These are phyloP conservation scores for Aethes cnicana DNA, from an alignment of 2,888 invertebrate genomes.

Conservation along the genomic window DNA sequence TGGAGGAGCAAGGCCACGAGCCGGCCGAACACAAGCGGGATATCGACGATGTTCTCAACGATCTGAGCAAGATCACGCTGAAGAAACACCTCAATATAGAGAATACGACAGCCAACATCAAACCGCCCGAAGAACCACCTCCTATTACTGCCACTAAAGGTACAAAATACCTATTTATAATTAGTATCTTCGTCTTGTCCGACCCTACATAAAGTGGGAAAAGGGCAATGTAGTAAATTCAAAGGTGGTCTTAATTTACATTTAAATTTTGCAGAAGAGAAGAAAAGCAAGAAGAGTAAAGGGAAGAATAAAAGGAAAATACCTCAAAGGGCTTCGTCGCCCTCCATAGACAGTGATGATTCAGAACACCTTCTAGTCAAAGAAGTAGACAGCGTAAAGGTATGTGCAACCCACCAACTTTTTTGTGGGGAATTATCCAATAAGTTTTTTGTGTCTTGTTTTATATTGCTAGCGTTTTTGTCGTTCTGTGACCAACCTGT, in stretches of 20 bases:
- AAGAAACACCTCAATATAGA: constrained; percentile 73
- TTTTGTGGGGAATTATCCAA: not conserved
- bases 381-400: constrained; percentile 73
- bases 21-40: constrained; percentile 61
- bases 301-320: constrained; percentile 57
- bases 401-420: constrained; percentile 33
- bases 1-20: constrained; percentile 67
- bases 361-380: constrained; percentile 68
- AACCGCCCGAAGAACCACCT: constrained; percentile 63
- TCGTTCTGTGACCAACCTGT: not conserved
- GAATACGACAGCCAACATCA: constrained; percentile 75
- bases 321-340: constrained; percentile 46
- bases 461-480: not conserved
- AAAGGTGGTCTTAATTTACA: too few species aligned
- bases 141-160: constrained; percentile 53
- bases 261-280: constrained; percentile 53
- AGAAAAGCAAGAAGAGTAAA: constrained; percentile 64
- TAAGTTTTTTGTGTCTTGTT: not conserved
- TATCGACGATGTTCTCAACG: constrained; percentile 73
- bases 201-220: too few species aligned
- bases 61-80: constrained; percentile 72
- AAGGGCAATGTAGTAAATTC: too few species aligned
- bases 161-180: not conserved
- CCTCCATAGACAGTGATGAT: constrained; percentile 64
- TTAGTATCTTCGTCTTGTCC: not conserved